phyloP scores from a whole-genome alignment of 2,888 invertebrate genomes.

The Chalcis sispes region DNA sequence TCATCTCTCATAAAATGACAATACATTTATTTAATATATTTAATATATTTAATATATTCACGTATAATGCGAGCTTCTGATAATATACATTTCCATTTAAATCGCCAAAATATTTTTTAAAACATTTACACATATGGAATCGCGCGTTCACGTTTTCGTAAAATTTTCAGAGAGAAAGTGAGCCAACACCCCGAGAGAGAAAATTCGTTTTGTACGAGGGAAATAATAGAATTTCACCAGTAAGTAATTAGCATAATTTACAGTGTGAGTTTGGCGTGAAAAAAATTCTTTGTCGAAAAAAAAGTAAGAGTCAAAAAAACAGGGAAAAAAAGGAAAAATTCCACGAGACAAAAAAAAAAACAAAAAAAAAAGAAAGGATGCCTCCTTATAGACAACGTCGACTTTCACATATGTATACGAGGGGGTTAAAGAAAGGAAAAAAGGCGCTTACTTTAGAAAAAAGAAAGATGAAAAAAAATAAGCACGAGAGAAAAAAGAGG shows the following conservation, averaged over 20 bases:
- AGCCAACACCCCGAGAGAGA: background rate
- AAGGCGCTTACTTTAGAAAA: slow-evolving; percentile 22
- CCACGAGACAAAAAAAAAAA: too few relatives aligned
- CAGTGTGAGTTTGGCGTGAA: slow-evolving; percentile 30
- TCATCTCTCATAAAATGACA: background rate
- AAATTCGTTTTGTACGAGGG: slow-evolving; percentile 36
- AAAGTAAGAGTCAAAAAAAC: slow-evolving; percentile 6
- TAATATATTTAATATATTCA: slow-evolving; percentile 24
- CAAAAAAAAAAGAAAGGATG: slow-evolving; percentile 4
- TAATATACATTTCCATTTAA: slow-evolving; percentile 10
- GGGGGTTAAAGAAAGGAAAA: background rate
- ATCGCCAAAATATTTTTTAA: background rate
- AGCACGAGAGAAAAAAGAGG: slow-evolving; percentile 12
- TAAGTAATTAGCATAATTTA: slow-evolving; percentile 51
- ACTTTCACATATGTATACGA: slow-evolving; percentile 10
- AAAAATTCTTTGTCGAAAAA: slow-evolving; percentile 20
- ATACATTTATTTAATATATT: too few relatives aligned
- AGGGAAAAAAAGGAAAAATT: slow-evolving; percentile 8
- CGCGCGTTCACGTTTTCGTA: background rate
- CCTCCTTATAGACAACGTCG: background rate
- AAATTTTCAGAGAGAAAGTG: slow-evolving; percentile 6
- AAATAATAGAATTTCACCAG: slow-evolving; percentile 50
- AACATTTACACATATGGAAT: background rate
- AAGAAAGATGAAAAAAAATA: slow-evolving; percentile 1
- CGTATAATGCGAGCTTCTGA: too few relatives aligned